These are phyloP conservation scores for Arnoldichthys spilopterus DNA, from an alignment of 2,797 vertebrate species.

Conservation along the genomic window DNA sequence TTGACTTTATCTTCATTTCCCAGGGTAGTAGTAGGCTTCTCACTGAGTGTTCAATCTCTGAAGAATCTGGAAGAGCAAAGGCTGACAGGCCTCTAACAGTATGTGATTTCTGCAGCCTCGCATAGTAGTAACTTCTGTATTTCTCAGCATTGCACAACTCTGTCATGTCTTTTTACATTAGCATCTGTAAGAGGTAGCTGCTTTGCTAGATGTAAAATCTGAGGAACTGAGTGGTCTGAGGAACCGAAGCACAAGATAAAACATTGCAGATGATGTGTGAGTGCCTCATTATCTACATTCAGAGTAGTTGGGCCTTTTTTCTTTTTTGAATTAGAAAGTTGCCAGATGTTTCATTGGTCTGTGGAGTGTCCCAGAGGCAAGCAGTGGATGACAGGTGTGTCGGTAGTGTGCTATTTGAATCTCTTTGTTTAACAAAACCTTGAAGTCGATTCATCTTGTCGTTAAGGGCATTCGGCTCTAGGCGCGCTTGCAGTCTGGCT, in stretches of 20 bases:
- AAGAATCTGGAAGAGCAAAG: background rate
- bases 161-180: slow-evolving; percentile 5
- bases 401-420: background rate
- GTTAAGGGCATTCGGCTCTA: slow-evolving; percentile 24
- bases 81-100: background rate
- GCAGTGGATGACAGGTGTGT: slow-evolving; percentile 23
- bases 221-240: background rate
- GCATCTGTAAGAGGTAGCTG: background rate
- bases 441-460: slow-evolving; percentile 26
- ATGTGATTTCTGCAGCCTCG: background rate
- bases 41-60: background rate
- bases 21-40: background rate
- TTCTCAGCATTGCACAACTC: background rate
- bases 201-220: background rate
- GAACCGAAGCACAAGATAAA: background rate
- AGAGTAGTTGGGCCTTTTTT: background rate
- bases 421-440: slow-evolving; percentile 8
- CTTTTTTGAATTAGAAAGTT: background rate
- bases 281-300: background rate
- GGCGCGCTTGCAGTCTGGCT: slow-evolving; percentile 2
- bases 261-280: slow-evolving; percentile 1
- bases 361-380: slow-evolving; percentile 23
- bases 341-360: slow-evolving; percentile 25
- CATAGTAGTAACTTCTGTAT: background rate
- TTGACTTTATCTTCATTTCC: background rate